phyloP scores from a whole-genome alignment of 2,113 vertebrate genomes.

The Sula dactylatra region DNA sequence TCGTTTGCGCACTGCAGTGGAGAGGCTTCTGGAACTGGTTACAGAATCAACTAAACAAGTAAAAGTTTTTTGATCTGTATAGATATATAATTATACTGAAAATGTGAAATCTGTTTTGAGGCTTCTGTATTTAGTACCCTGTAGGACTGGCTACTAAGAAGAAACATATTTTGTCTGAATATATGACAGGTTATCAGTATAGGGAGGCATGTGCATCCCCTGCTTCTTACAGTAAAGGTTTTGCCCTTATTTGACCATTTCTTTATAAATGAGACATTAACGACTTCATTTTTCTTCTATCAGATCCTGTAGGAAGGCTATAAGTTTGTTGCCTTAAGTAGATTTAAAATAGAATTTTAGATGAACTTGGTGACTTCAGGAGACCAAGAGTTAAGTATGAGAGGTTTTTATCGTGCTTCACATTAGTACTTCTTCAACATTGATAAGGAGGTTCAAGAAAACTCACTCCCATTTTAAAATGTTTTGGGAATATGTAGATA shows the following conservation, averaged over 20 bases:
- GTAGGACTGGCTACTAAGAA: background rate
- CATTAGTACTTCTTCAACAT: background rate
- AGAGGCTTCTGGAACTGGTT: constrained; percentile 86
- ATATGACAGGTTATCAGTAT: background rate
- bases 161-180: background rate
- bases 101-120: background rate
- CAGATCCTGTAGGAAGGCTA: background rate
- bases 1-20: constrained; percentile 81
- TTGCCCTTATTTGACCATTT: background rate
- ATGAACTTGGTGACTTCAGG: background rate
- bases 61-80: background rate
- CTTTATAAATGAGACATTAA: background rate
- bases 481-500: background rate
- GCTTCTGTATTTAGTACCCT: background rate
- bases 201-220: background rate
- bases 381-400: background rate
- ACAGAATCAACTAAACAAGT: constrained; percentile 86
- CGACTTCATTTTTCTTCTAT: background rate
- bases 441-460: background rate
- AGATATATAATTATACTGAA: background rate
- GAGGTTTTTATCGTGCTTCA: background rate
- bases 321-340: background rate
- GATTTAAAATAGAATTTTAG: background rate
- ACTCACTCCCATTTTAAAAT: background rate
- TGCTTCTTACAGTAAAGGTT: background rate